Evolutionary conservation across 2,113 vertebrate genomes (phyloP).

Genomic region (Capreolus pygargus): DNA sequence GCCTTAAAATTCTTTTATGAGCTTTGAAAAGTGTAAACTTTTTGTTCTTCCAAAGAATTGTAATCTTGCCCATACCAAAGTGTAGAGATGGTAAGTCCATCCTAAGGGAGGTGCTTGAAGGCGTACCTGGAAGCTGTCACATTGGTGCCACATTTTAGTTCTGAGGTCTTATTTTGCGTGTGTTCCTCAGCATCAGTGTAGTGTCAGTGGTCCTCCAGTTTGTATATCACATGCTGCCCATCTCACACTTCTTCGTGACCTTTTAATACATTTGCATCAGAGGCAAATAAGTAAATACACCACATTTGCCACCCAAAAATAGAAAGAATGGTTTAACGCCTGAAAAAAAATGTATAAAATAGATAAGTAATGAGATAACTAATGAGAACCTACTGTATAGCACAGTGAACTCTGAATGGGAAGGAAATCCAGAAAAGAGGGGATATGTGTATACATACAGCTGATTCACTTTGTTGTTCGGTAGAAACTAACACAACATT

Average conservation of each 20-base stretch:
- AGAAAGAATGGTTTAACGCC: background rate
- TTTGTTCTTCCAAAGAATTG: constrained; percentile 79
- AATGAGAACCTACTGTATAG: background rate
- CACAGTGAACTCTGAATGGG: background rate
- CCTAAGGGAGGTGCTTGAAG: constrained; percentile 68
- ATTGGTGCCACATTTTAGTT: constrained; percentile 77
- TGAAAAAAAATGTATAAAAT: background rate
- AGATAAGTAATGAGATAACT: background rate
- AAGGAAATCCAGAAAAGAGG: background rate
- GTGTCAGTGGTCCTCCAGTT: constrained; percentile 28
- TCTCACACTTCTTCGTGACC: constrained; percentile 57
- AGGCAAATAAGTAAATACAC: constrained; percentile 80
- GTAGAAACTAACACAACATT: background rate
- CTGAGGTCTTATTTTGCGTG: constrained; percentile 62
- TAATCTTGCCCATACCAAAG: constrained; percentile 59
- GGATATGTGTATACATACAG: background rate
- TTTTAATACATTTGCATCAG: constrained; percentile 74
- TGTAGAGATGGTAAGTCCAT: constrained; percentile 64
- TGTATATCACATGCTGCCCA: constrained; percentile 73
- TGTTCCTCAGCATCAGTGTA: constrained; percentile 56
- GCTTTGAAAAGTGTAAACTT: constrained; percentile 78
- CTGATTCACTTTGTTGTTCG: background rate
- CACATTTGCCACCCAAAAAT: constrained; percentile 65
- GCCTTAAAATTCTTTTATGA: constrained; percentile 80
- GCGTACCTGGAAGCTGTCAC: constrained; percentile 75